Evolutionary conservation across 2,888 invertebrate genomes (phyloP), one percentile per base, ranked within the genome.

Genomic region (Cryptocephalus moraei): DNA sequence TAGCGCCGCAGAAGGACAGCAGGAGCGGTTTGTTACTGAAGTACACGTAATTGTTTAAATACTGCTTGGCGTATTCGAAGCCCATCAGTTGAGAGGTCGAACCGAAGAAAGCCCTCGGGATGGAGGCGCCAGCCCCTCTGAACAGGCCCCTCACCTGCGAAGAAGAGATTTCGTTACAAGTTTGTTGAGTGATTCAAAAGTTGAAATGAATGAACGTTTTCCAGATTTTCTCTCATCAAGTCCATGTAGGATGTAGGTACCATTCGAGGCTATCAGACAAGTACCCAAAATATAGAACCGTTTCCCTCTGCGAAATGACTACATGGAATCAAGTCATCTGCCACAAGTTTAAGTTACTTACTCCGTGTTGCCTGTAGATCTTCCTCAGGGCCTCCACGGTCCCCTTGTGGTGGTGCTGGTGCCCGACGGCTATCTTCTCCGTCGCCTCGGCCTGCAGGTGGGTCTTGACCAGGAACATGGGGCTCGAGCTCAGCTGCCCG

Each of bases 401-500:
- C 4, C 85, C 81, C 54, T 64, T 71, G 66, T 91, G 87, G 8
- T 74, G 69, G 67, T 91, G 89, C 64, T 92, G 92, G 63, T 82
- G 77, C 1, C 92, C 93, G 1, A 92, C 92, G 9, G 91, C 91
- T 57, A 91, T 88, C 41, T 77, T 74, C 9, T 78, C 75, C 38
- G 79, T 79, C 1, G 88, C 79, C 52, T 81, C 77, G 0, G 90
- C 79, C 64, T 92, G 92, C 45, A 92, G 75, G 62, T 91, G 91
- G 1, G 89, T 91, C 73, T 92, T 93, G n/a, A 92, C 75, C 63
- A 90, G 75, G 51, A 84, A 88, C 31, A 86, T 75, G 0, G 91
- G 91, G 64, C 86, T 88, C n/a, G 11, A 36, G 4, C 36, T 12
- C 12, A 36, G 12, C 36, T 36, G 36, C 10, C 82, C 84, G 33